Base-by-base conservation (phyloP, 2,113 vertebrate genomes). In the Chloropsis cyanopogon region DNA sequence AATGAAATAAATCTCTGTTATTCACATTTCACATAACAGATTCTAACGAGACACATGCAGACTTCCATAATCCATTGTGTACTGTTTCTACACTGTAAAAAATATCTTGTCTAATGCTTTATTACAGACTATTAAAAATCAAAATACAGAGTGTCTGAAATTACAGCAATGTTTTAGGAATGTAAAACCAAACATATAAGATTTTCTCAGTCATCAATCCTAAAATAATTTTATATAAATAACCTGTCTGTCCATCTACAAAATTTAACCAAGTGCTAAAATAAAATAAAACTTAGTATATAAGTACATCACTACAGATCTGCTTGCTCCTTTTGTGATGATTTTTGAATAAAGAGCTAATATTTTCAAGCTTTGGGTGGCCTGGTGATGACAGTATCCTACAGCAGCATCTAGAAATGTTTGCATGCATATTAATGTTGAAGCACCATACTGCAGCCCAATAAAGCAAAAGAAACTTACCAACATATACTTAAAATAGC, bases 1-100 rank as follows among this genome's bases (percentile, higher is more conserved):
- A 95, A 80, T 28, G 79, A 97, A 96, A 79, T 59, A 92, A 87
- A 91, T 90, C 79, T 95, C 72, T 97, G 88, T 93, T 96, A 90
- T 93, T 97, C 93, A 91, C 95, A 83, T 96, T 96, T 77, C 54
- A 91, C 64, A 59, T 88, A 90, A 95, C 44, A 84, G 47, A 47
- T 86, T 92, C 56, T 93, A 85, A 93, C 37, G 75, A 79, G 59
- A 88, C 33, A 82, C 28, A 94, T 23, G 42, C 37, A 94, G 77
- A 71, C 33, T 92, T 97, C 70, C 70, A 95, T 86, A 95, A 93
- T 20, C 42, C 59, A 69, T 88, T 82, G 68, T 82, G 24, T 66
- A 91, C 68, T 65, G 13, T 28, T 96, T 41, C 52, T 78, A 76
- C 17, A 44, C 18, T 88, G 25, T n/a, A 77, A 76, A 95, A 82